phyloP scores from a whole-genome alignment of 1,140 invertebrate species.

The Pogonomyrmex barbatus region DNA sequence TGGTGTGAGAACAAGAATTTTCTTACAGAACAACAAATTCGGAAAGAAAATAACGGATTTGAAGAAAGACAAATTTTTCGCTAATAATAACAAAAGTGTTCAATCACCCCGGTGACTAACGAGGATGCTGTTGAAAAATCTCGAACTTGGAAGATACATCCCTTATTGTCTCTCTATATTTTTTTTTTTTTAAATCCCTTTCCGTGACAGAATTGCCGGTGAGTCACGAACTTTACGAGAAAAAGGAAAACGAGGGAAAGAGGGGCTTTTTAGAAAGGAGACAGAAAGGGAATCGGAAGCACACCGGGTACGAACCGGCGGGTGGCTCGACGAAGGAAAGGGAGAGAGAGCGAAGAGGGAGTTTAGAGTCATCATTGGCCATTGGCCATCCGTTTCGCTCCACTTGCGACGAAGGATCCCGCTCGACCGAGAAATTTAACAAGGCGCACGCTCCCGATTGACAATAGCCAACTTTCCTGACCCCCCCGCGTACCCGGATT shows the following conservation, averaged over 20 bases:
- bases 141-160: constrained; percentile 52
- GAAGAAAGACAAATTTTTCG: not conserved
- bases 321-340: not conserved
- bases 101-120: constrained; percentile 30
- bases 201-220: constrained; percentile 39
- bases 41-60: not conserved
- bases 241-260: constrained; percentile 12
- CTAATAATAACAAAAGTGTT: constrained; percentile 40
- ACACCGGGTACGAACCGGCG: constrained; percentile 21
- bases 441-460: constrained; percentile 75
- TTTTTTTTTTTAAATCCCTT: constrained; percentile 27
- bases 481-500: constrained; percentile 58
- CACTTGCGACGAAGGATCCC: constrained; percentile 74
- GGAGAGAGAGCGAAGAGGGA: not conserved
- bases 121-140: constrained; percentile 40
- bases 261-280: constrained; percentile 56
- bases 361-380: constrained; percentile 70
- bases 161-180: constrained; percentile 7
- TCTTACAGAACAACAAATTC: not conserved
- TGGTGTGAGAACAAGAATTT: not conserved
- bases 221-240: constrained; percentile 60
- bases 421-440: constrained; percentile 80
- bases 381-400: constrained; percentile 78
- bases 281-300: constrained; percentile 65
- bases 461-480: constrained; percentile 73